These are phyloP conservation scores for Coccyzus lansbergi DNA, from an alignment of 2,797 vertebrate species.

Conservation along the genomic window DNA sequence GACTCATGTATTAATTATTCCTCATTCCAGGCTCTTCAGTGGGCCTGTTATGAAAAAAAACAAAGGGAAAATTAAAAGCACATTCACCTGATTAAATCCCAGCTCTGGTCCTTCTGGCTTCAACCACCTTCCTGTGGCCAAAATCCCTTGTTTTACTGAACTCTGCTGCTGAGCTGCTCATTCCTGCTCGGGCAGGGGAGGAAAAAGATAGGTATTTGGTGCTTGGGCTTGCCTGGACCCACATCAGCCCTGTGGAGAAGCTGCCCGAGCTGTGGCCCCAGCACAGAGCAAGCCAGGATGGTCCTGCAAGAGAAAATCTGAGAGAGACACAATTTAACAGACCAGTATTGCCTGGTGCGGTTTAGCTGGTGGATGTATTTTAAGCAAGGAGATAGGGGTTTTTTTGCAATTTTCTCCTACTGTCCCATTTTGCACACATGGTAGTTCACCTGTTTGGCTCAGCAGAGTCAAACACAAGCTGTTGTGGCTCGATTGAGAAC, in stretches of 20 bases:
- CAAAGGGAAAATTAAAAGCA: conserved; percentile 70
- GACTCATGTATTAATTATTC: conserved; percentile 69
- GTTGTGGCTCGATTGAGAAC: neutral
- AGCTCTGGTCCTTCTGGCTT: conserved; percentile 40
- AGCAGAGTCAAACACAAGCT: neutral
- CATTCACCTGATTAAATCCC: conserved; percentile 70
- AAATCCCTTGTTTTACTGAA: conserved; percentile 50
- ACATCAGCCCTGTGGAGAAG: neutral
- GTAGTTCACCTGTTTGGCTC: neutral
- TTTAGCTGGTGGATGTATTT: neutral
- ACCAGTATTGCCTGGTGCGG: too few species aligned
- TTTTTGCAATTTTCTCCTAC: neutral
- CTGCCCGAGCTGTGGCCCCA: neutral
- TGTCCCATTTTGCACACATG: accelerated
- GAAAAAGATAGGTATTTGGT: conserved; percentile 17
- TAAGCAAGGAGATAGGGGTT: neutral
- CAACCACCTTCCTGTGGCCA: conserved; percentile 62
- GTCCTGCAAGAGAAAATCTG: neutral
- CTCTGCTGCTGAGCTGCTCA: conserved; percentile 60
- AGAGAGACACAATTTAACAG: neutral
- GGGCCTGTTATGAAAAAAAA: conserved; percentile 24
- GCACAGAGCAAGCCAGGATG: neutral
- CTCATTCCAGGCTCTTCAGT: conserved; percentile 31
- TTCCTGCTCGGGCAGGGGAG: conserved; percentile 31
- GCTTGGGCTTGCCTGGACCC: conserved; percentile 2